Percentiles rank a stretch among this genome's conserved stretches.
phyloP scores from a whole-genome alignment of 1,140 invertebrate genomes.

The Limonius californicus region DNA sequence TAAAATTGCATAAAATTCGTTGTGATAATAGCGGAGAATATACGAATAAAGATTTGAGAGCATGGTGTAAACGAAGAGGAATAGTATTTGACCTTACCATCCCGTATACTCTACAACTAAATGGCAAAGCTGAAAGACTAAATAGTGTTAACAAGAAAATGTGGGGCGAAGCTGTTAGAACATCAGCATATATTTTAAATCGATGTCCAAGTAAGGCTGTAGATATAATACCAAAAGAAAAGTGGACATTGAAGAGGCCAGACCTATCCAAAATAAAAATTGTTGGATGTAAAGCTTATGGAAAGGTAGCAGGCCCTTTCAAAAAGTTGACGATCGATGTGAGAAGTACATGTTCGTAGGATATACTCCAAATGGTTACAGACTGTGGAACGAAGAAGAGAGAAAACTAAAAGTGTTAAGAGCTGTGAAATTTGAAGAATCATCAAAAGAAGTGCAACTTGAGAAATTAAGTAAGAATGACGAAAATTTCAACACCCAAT shows the following conservation, averaged over 20 bases:
- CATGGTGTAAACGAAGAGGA: constrained; percentile 30
- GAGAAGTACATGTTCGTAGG: too few relatives aligned
- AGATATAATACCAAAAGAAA: not conserved
- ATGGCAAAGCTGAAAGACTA: constrained; percentile 26
- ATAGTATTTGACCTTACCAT: constrained; percentile 26
- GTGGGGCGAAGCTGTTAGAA: constrained; percentile 38
- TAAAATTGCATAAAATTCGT: constrained; percentile 15
- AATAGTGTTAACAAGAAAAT: constrained; percentile 30
- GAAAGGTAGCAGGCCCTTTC: not conserved
- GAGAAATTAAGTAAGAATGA: not conserved
- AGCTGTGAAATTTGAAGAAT: too few relatives aligned
- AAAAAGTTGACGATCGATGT: not conserved
- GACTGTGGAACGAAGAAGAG: not conserved
- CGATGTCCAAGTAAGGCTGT: constrained; percentile 18
- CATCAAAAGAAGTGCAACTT: too few relatives aligned
- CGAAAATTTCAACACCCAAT: not conserved
- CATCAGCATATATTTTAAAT: constrained; percentile 35
- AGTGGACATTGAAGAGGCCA: not conserved
- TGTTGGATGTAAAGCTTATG: not conserved
- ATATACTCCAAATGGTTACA: not conserved
- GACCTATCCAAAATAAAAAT: not conserved
- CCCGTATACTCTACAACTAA: constrained; percentile 40
- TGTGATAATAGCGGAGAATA: constrained; percentile 37
- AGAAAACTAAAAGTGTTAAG: not conserved
- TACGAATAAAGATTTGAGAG: constrained; percentile 22